Conservation (phyloP, 2,113 vertebrate genomes). For the Pelecanoides urinatrix region DNA sequence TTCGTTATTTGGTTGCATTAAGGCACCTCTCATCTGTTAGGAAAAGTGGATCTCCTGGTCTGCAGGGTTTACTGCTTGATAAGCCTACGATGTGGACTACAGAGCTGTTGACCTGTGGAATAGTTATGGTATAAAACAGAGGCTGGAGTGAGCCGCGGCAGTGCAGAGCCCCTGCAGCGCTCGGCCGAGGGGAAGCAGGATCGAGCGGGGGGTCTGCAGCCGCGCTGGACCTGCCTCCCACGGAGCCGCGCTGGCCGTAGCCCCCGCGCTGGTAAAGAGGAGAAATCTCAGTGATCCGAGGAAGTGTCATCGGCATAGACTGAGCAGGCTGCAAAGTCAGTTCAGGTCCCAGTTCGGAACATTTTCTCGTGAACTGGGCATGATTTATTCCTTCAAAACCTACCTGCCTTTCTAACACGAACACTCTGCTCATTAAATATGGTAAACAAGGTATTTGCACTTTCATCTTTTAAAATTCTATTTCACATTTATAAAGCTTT, state of each 20-base stretch:
- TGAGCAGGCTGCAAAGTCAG: background rate
- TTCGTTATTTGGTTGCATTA: background rate
- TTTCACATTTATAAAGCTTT: background rate
- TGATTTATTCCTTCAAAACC: background rate
- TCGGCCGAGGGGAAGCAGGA: background rate
- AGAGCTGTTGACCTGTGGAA: background rate
- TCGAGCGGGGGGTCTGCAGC: accelerated
- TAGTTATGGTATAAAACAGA: background rate
- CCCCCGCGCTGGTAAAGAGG: accelerated
- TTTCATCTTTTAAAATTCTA: background rate
- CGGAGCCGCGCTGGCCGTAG: accelerated
- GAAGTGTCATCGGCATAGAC: background rate
- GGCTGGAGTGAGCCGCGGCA: accelerated
- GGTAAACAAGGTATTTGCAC: background rate
- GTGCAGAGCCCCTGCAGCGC: too few relatives aligned
- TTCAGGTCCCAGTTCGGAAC: accelerated
- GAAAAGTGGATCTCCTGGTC: background rate
- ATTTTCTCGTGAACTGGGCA: background rate
- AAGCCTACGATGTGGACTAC: accelerated
- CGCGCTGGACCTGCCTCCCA: accelerated
- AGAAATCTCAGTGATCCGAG: background rate
- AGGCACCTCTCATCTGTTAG: background rate
- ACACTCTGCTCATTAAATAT: background rate
- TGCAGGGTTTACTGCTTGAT: background rate
- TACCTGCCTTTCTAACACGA: background rate